phyloP scores from a whole-genome alignment of 2,888 invertebrate species.

The Leptothorax acervorum region DNA sequence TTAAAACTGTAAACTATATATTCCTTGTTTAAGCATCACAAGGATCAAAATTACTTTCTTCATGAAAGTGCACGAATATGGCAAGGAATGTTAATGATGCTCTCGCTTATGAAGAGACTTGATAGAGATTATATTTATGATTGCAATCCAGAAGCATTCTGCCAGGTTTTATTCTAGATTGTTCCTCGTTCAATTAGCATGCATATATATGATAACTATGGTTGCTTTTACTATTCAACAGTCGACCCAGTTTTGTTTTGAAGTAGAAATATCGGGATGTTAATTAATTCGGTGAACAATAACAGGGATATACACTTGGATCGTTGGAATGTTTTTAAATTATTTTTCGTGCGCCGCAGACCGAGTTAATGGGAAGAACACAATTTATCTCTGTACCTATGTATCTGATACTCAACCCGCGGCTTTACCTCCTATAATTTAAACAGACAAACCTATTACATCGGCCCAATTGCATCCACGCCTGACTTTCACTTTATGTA shows the following conservation, averaged over 20 bases:
- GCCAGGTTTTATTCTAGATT: constrained; percentile 68
- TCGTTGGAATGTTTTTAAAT: constrained; percentile 30
- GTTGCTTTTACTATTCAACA: constrained; percentile 48
- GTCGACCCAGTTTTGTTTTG: constrained; percentile 65
- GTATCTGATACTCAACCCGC: not conserved
- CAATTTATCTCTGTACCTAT: constrained; percentile 25
- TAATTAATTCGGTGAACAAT: constrained; percentile 66
- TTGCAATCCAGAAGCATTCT: constrained; percentile 70
- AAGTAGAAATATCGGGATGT: constrained; percentile 58
- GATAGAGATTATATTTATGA: constrained; percentile 63
- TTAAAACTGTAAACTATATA: not conserved
- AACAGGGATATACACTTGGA: not conserved
- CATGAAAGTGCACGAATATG: not conserved
- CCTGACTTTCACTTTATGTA: not conserved
- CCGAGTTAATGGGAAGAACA: constrained; percentile 25
- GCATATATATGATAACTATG: constrained; percentile 68
- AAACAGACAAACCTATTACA: constrained; percentile 33
- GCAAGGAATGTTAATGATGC: constrained; percentile 63
- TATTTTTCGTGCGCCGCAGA: constrained; percentile 31
- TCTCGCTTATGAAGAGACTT: constrained; percentile 63
- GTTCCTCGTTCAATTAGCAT: constrained; percentile 74
- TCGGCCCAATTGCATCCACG: constrained; percentile 7
- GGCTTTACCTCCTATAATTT: constrained; percentile 18
- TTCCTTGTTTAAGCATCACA: not conserved
- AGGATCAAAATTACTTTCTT: not conserved